Percentiles rank a stretch among this genome's conserved stretches.
Conservation (phyloP, 2,888 invertebrate species). For the Amphipoea oculea region DNA sequence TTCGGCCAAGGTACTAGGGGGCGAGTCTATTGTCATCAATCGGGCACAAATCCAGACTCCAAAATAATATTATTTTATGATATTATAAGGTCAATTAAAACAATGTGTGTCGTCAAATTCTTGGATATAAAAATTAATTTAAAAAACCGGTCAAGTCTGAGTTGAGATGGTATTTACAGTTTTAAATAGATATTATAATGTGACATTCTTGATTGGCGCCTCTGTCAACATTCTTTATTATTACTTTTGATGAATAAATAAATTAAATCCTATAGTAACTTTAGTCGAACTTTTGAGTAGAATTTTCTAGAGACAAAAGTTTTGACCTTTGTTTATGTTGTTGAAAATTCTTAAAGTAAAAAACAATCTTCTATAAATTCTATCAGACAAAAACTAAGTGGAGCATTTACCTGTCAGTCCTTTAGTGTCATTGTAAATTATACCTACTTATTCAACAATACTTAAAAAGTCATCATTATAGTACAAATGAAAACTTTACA, state of each 20-base stretch:
- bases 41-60: neutral
- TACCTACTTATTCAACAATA: neutral
- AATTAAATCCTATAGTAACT: neutral
- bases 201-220: conserved; percentile 25
- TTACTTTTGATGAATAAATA: neutral
- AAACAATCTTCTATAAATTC: neutral
- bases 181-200: conserved; percentile 8
- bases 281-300: neutral
- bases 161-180: neutral
- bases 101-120: neutral
- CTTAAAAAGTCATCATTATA: conserved; percentile 44
- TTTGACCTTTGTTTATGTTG: neutral
- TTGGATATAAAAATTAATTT: neutral
- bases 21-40: neutral
- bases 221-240: conserved; percentile 1
- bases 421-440: conserved; percentile 15
- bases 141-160: conserved; percentile 1
- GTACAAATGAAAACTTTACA: conserved; percentile 51
- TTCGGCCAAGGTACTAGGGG: no score
- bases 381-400: conserved; percentile 10
- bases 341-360: neutral
- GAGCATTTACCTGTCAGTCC: conserved; percentile 8
- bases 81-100: neutral
- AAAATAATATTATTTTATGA: neutral
- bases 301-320: neutral